These are phyloP conservation scores for Incurvaria masculella DNA, from an alignment of 2,888 invertebrate species.

Conservation along the genomic window DNA sequence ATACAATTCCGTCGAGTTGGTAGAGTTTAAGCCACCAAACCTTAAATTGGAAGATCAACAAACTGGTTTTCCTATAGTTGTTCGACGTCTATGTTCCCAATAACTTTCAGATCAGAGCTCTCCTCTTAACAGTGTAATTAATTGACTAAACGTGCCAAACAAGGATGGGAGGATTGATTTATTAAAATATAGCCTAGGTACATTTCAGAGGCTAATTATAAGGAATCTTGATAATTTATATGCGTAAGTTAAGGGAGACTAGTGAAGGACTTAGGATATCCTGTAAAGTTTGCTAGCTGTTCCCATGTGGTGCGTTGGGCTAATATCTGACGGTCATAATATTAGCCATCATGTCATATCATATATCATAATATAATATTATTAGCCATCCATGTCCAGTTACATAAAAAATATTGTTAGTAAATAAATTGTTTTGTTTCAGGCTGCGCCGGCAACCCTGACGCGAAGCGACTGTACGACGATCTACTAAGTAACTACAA, in stretches of 20 bases:
- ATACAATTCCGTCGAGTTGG: no score
- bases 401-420: no score
- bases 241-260: background rate
- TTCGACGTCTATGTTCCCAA: background rate
- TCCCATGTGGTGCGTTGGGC: no score
- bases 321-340: no score
- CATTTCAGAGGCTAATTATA: background rate
- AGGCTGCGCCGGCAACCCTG: slow-evolving; percentile 91
- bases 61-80: background rate
- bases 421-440: slow-evolving; percentile 29
- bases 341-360: background rate
- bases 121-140: background rate
- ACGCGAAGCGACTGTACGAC: slow-evolving; percentile 94
- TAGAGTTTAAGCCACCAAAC: no score
- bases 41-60: background rate
- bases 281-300: background rate
- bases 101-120: background rate
- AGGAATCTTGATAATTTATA: background rate
- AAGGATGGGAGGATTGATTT: no score
- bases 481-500: slow-evolving; percentile 94
- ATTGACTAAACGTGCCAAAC: no score
- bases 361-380: slow-evolving; percentile 12
- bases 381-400: no score
- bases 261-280: background rate
- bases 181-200: background rate